Evolutionary conservation across 2,113 vertebrate species (phyloP), one percentile per base, ranked within the genome.

Genomic region (Saguinus imperator): DNA sequence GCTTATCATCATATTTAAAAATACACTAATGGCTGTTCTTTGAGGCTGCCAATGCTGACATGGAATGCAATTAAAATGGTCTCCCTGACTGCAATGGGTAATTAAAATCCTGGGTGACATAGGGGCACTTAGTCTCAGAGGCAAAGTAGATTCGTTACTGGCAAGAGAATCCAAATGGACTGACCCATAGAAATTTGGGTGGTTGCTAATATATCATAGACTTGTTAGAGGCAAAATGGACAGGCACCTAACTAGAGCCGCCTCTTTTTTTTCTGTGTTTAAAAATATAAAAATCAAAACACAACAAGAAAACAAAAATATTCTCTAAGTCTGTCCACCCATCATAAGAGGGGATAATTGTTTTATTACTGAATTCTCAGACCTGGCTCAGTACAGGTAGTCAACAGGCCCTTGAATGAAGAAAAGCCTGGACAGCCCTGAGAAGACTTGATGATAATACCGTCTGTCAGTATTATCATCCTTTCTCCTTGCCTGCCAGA

Each of bases 401-500:
- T 5, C 12, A 52, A 48, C 17, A 55, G n/a, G 27, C 11, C n/a
- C 27, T 27, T 37, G 20, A 48, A 73, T 55, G 48, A 90, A 80
- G 48, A 12, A 52, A 84, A 77, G 32, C 3, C 14, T 40, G 29
- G 29, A 45, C 1, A 25, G 14, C 23, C 43, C 29, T 3, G 14
- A 73, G 37, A 86, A 73, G 16, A 81, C 14, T 8, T 43, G 10
- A 25, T 3, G 1, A n/a, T 57, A 57, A 50, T 32, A 43, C 14
- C 0, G 0, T 58, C 8, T 58, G 0, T 11, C 72, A 21, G 29
- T 9, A 40, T 43, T 43, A 43, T 43, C 43, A 61, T 17, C 35
- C 68, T 57, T 81, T 52, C n/a, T 82, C 66, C 11, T 55, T 82
- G 9, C 14, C 75, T 90, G 52, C 20, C 66, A 48, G 83, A 85